Evolutionary conservation across 2,113 vertebrate species (phyloP).

Genomic region (Odocoileus virginianus): DNA sequence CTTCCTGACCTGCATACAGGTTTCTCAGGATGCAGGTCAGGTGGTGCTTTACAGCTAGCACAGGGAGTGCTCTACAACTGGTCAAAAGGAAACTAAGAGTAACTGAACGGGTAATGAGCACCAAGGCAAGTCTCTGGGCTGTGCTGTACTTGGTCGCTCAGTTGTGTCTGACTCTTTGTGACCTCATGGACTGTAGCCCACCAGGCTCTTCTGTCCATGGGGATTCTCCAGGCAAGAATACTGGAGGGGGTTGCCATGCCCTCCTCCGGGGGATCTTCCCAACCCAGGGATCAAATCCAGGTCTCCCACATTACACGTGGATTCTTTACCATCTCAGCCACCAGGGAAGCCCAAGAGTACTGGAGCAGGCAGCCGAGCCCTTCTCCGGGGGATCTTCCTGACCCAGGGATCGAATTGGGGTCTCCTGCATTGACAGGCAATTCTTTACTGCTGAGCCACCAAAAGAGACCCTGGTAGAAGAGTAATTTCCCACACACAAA

Average conservation of each 20-base stretch:
- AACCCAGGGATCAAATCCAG: background rate
- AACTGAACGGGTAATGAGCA: background rate
- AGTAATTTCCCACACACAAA: background rate
- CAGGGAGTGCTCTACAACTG: background rate
- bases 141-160: background rate
- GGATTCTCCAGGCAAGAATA: background rate
- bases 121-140: background rate
- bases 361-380: background rate
- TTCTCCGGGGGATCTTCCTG: background rate
- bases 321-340: background rate
- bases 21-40: too few relatives aligned
- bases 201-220: background rate
- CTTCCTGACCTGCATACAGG: too few relatives aligned
- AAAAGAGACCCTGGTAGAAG: background rate
- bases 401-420: background rate
- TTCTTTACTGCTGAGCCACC: background rate
- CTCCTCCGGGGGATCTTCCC: background rate
- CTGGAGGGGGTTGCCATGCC: background rate
- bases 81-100: background rate
- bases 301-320: rapidly evolving
- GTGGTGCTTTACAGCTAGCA: background rate
- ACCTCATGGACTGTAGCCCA: background rate
- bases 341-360: background rate
- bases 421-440: background rate
- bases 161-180: background rate